A percentile compares a stretch with the other conserved stretches of the same genome.
phyloP scores from a whole-genome alignment of 2,888 invertebrate species.

The Dolichomitus sp. region DNA sequence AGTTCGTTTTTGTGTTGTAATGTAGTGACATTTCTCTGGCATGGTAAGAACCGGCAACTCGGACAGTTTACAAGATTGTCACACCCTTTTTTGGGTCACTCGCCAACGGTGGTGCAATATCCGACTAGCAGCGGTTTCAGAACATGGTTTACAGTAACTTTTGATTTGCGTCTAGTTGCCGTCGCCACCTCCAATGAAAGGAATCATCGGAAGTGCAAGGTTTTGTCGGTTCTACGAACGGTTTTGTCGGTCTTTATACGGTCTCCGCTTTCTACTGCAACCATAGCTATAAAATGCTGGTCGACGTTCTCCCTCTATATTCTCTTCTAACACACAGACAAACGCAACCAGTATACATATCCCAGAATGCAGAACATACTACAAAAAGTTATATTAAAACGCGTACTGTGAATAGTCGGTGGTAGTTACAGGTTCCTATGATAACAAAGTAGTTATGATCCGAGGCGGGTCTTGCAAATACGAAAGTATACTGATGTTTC shows the following conservation, averaged over 20 bases:
- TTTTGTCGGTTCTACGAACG: background rate
- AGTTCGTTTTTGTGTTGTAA: background rate
- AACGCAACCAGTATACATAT: background rate
- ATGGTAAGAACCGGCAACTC: background rate
- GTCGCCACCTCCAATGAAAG: background rate
- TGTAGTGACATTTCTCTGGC: background rate
- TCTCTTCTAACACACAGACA: background rate
- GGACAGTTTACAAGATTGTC: background rate
- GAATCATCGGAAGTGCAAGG: constrained; percentile 7
- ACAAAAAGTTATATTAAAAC: constrained; percentile 4
- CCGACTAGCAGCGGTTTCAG: background rate
- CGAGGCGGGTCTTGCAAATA: background rate
- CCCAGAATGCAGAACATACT: background rate
- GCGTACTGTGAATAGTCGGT: background rate
- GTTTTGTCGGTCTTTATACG: constrained; percentile 11
- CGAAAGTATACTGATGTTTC: background rate
- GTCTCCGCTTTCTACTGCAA: background rate
- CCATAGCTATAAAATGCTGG: background rate
- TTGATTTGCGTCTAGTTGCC: background rate
- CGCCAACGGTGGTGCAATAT: background rate
- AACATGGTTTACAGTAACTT: background rate
- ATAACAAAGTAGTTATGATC: background rate
- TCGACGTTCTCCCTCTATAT: background rate
- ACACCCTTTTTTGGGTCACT: constrained; percentile 1
- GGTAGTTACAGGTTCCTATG: background rate